Base-by-base conservation (phyloP, 2,888 invertebrate species). In the Meandrusa payeni region DNA sequence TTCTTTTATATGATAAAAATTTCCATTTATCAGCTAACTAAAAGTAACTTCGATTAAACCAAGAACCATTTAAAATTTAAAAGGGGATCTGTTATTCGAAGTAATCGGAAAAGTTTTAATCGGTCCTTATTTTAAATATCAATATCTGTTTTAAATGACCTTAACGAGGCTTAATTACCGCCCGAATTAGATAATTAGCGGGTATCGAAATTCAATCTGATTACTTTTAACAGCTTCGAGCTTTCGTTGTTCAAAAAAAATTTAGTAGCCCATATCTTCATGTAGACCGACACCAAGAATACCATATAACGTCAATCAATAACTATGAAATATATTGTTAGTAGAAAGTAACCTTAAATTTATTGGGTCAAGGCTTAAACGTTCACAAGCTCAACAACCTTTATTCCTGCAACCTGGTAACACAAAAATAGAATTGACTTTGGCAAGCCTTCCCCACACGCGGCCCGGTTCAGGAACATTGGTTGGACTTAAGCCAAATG, bases 101-200 rank as follows among this genome's bases (percentile, higher is more conserved):
- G 10, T 19, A 31, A 31, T 10, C 31, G 19, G 19, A 37, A 19
- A 27, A 23, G 12, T 19, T 37, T 15, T 15, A 11, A 24, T 15
- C 3, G 11, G 26, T 7, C 5, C 15, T 27, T n/a, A 20, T 27
- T 19, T 19, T 4, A 27, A 37, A 19, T 26, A 39, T 22, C 29
- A 13, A 20, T 9, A 3, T 3, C 39, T 22, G 11, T 20, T 22
- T 22, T 9, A 31, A 50, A 44, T 41, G 43, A 39, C 17, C 22
- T n/a, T 39, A 38, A 26, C 26, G n/a, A 31, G 9, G 27, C 37
- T 34, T 37, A 40, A 46, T 39, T 41, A 29, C 15, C 20, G 23
- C 31, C 36, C 20, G 29, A 29, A 49, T 49, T 41, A 46, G 27
- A 15, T 43, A 46, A 49, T 49, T 49, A 47, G 38, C 29, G 34